phyloP scores from a whole-genome alignment of 2,113 vertebrate species.

The Lepisosteus oculatus region DNA sequence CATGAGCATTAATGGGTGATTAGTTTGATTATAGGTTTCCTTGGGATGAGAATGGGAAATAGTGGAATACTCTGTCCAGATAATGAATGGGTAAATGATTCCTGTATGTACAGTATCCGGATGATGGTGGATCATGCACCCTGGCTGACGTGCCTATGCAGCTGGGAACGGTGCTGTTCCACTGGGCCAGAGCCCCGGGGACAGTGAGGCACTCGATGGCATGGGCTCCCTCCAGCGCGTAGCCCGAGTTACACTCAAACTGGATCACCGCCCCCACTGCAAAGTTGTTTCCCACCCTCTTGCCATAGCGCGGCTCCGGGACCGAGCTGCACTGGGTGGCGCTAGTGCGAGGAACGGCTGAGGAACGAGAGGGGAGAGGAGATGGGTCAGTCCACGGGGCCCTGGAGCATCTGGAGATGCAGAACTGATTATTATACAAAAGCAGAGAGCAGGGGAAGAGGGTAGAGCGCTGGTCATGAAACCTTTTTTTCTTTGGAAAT shows the following conservation, averaged over 20 bases:
- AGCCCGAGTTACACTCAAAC: slow-evolving; percentile 92
- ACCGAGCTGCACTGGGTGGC: slow-evolving; percentile 95
- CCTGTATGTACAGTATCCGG: no score
- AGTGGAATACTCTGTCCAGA: no score
- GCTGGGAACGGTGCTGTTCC: slow-evolving; percentile 88
- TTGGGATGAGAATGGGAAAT: no score
- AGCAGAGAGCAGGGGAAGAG: background rate
- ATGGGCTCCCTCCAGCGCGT: slow-evolving; percentile 76
- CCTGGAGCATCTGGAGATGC: no score
- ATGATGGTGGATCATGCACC: no score
- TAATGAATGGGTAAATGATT: no score
- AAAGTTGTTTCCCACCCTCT: slow-evolving; percentile 88
- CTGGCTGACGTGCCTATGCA: slow-evolving; percentile 76
- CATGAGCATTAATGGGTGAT: no score
- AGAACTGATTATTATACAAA: slow-evolving; percentile 1
- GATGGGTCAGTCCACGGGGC: no score
- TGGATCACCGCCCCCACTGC: slow-evolving; percentile 81
- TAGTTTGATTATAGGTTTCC: no score
- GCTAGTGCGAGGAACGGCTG: slow-evolving; percentile 92
- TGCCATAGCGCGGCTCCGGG: slow-evolving; percentile 88
- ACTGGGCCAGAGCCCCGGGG: slow-evolving; percentile 89
- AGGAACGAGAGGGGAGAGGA: slow-evolving; percentile 1
- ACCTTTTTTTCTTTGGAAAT: no score
- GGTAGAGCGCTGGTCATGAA: no score
- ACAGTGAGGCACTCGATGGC: slow-evolving; percentile 89